Conservation (phyloP, 1,140 invertebrate genomes). For the Drosophila carrolli region DNA sequence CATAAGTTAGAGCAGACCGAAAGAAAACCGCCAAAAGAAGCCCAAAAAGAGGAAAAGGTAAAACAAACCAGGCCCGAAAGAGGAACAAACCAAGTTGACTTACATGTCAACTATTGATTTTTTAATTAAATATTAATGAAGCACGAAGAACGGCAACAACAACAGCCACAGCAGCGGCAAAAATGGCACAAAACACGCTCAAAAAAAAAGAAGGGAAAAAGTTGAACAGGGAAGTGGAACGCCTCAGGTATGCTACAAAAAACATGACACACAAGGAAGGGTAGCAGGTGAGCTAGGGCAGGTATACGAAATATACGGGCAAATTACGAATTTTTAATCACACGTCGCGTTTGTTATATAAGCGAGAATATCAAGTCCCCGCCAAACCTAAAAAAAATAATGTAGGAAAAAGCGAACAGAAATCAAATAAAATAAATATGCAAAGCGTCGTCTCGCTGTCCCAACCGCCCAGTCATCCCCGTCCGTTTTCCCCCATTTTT, state of each 20-base stretch:
- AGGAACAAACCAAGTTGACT: constrained; percentile 57
- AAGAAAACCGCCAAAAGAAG: constrained; percentile 20
- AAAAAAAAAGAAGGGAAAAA: constrained; percentile 35
- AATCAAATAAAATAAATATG: constrained; percentile 83
- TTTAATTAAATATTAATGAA: constrained; percentile 84
- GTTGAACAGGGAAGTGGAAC: constrained; percentile 39
- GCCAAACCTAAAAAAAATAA: constrained; percentile 22
- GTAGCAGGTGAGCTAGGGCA: constrained; percentile 11
- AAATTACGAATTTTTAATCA: constrained; percentile 81
- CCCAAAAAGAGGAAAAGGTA: constrained; percentile 8
- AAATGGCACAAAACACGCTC: constrained; percentile 58
- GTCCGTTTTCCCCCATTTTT: constrained; percentile 6
- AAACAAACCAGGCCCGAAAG: constrained; percentile 27
- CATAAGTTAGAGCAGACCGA: constrained; percentile 62
- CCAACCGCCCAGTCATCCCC: neutral
- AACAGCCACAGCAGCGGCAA: constrained; percentile 11
- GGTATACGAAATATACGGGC: constrained; percentile 46
- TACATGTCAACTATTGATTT: constrained; percentile 84
- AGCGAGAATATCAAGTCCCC: constrained; percentile 24
- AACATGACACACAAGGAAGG: constrained; percentile 53
- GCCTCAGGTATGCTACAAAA: constrained; percentile 47
- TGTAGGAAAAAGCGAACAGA: constrained; percentile 47
- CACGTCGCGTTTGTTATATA: constrained; percentile 74
- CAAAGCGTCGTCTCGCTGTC: constrained; percentile 68
- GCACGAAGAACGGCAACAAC: constrained; percentile 57